Base-by-base conservation (phyloP, 2,888 invertebrate species). In the Crepidodera aurea region DNA sequence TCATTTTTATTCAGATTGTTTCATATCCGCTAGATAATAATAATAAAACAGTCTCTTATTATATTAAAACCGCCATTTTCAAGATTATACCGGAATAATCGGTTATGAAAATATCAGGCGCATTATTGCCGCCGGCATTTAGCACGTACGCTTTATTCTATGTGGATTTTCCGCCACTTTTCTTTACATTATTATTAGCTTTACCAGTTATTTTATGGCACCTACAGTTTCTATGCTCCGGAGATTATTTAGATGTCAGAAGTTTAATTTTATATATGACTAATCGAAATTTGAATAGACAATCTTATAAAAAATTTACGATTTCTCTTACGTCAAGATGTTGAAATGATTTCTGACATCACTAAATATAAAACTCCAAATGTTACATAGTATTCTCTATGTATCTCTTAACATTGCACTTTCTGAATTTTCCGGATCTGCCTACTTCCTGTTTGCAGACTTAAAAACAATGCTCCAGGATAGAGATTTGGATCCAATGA, bases 61-160 rank as follows among this genome's bases (percentile, higher is more conserved):
- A 73, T 78, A 77, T 77, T 78, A 78, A 78, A 77, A 76, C 74
- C 75, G 69, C 72, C 74, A 71, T 77, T 77, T 70, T 73, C 71
- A 71, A 76, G 77, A 78, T 78, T 79, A 78, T 74, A 68, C 75
- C 68, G 72, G 72, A 77, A 78, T 78, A 78, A 79, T 78, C 79
- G 78, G 75, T 76, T 77, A 77, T 76, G 79, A 77, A 78, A 79
- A 78, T 78, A 78, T 77, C 77, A 70, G 70, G 65, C 70, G 73
- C 72, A 75, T 74, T 76, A 77, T 75, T 73, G 71, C 68, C 62
- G 48, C 29, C 56, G 58, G 75, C 73, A 72, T 70, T 73, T 75
- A 73, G 70, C 74, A 71, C 72, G 72, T 72, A 72, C 67, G 69
- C 42, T 66, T 12, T 68, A 69, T 71, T 70, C 65, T 69, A 15